Conservation (phyloP, 2,888 invertebrate species). For the Ceriagrion tenellum region DNA sequence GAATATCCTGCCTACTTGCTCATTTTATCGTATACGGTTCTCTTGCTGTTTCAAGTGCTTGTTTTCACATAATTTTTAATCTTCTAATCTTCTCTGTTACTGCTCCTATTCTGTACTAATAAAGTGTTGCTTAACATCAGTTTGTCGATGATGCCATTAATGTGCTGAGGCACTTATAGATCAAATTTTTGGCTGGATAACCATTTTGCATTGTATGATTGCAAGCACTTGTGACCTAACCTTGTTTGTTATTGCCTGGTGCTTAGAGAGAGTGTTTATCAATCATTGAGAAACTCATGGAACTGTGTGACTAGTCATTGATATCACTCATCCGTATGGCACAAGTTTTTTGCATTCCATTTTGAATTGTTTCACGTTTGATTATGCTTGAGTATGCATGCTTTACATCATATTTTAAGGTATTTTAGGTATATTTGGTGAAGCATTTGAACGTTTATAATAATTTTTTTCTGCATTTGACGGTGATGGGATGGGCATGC, state of each 20-base stretch:
- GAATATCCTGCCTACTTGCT: no score
- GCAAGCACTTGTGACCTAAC: no score
- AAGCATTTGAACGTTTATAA: not conserved
- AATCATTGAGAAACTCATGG: not conserved
- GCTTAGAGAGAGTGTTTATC: not conserved
- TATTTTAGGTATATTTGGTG: not conserved
- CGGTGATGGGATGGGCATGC: not conserved
- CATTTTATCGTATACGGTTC: no score
- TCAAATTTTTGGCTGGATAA: not conserved
- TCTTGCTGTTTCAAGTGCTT: no score
- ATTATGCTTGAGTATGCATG: not conserved
- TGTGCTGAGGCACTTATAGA: no score
- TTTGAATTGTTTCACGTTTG: not conserved
- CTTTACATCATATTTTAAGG: not conserved
- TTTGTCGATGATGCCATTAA: not conserved
- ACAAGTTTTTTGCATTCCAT: not conserved
- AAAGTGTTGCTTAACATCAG: not conserved
- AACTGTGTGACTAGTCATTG: not conserved
- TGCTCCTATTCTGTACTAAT: not conserved
- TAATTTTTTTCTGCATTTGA: constrained; percentile 15
- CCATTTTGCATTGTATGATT: not conserved
- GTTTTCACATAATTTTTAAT: not conserved
- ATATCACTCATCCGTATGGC: not conserved
- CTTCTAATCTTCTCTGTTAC: not conserved
- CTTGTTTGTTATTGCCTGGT: not conserved